Conservation (phyloP, 37 sponge, comb jelly and placozoan species). For the Ephydatia muelleri region DNA sequence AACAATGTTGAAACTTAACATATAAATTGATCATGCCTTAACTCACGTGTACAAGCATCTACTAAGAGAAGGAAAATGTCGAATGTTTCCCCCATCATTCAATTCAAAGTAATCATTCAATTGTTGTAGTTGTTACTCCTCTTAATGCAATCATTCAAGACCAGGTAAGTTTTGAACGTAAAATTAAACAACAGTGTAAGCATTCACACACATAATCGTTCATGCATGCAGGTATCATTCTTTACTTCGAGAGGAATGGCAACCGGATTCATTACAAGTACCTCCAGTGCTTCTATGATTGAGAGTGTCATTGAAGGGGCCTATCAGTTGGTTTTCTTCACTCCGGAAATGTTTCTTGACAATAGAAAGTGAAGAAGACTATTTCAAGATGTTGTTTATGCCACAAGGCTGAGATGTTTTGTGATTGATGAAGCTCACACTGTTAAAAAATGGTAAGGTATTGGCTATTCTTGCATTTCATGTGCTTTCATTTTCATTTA, state of each 20-base stretch:
- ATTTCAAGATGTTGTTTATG: background rate
- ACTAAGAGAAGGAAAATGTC: no score
- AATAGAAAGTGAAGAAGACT: slow-evolving; percentile 4
- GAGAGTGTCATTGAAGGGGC: background rate
- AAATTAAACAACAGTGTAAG: background rate
- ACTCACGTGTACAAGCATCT: no score
- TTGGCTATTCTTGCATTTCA: background rate
- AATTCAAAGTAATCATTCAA: slow-evolving; percentile 10
- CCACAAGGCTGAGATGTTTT: background rate
- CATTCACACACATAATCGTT: background rate
- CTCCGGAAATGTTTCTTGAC: background rate
- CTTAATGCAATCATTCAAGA: slow-evolving; percentile 22
- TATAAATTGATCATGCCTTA: no score
- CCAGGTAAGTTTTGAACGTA: background rate
- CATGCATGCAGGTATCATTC: slow-evolving; percentile 1
- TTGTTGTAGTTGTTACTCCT: slow-evolving; percentile 16
- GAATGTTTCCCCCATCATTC: no score
- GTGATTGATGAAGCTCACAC: slow-evolving; percentile 19
- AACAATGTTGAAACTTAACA: no score
- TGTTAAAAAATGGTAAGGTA: slow-evolving; percentile 16
- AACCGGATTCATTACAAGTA: slow-evolving; percentile 2
- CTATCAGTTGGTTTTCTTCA: slow-evolving; percentile 5
- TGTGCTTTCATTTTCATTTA: no score
- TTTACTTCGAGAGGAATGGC: background rate
- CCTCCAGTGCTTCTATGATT: background rate